A percentile compares a stretch with the other conserved stretches of the same genome.
Evolutionary conservation across 2,113 vertebrate genomes (phyloP).

Genomic region (Malaclemys terrapin): DNA sequence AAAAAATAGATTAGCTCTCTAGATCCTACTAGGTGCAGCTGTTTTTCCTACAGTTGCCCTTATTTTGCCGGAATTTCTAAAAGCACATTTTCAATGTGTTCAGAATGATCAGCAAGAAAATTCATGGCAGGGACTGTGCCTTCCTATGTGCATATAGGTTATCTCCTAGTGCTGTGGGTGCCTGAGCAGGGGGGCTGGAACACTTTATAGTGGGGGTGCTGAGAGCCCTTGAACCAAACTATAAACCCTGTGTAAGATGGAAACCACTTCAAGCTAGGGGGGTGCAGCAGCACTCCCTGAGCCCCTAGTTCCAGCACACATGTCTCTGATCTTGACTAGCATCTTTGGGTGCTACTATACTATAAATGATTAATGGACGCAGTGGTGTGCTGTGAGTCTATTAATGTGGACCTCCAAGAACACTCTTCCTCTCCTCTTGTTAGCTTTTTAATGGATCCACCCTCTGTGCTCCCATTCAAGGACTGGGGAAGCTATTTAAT

Average conservation of each 20-base stretch:
- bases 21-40: too few relatives aligned
- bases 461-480: not conserved
- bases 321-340: not conserved
- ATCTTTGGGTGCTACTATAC: not conserved
- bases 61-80: not conserved
- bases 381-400: not conserved
- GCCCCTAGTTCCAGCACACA: too few relatives aligned
- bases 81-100: not conserved
- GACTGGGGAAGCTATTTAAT: not conserved
- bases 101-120: not conserved
- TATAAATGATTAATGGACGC: not conserved
- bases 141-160: not conserved
- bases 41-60: not conserved
- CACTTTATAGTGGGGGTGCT: too few relatives aligned
- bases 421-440: not conserved
- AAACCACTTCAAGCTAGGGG: too few relatives aligned
- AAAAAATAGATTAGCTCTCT: not conserved
- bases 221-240: too few relatives aligned
- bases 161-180: not conserved
- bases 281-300: too few relatives aligned
- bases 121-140: not conserved
- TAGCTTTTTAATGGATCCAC: not conserved
- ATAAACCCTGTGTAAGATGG: too few relatives aligned
- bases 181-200: not conserved
- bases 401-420: not conserved